These are phyloP conservation scores for Hypsibius dujardini DNA, from an alignment of 1,140 invertebrate genomes.

Conservation along the genomic window DNA sequence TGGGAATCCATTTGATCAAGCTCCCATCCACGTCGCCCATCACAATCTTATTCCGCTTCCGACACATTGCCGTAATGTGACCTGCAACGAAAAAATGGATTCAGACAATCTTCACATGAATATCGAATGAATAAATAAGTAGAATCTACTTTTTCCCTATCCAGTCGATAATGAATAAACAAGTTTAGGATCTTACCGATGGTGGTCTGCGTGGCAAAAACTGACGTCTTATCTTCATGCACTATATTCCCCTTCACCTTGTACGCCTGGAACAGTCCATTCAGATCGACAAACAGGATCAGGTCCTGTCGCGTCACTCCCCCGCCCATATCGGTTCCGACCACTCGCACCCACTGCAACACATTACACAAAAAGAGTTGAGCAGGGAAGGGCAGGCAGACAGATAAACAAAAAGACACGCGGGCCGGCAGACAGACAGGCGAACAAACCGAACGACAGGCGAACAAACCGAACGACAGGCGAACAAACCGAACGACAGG, in stretches of 20 bases:
- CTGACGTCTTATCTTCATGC: background rate
- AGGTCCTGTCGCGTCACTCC: background rate
- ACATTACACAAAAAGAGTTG: background rate
- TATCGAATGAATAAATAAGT: too few relatives aligned
- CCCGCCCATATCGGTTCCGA: background rate
- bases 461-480: too few relatives aligned
- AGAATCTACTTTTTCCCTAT: too few relatives aligned
- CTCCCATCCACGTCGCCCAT: slow-evolving; percentile 44
- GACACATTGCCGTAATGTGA: slow-evolving; percentile 31
- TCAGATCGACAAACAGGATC: background rate
- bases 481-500: too few relatives aligned
- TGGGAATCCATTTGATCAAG: slow-evolving; percentile 38
- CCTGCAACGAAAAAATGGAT: too few relatives aligned
- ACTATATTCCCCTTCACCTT: slow-evolving; percentile 1
- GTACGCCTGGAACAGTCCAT: slow-evolving; percentile 4
- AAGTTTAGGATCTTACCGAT: too few relatives aligned
- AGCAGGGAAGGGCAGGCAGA: too few relatives aligned
- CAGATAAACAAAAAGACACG: too few relatives aligned
- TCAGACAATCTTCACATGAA: too few relatives aligned
- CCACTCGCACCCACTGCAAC: background rate
- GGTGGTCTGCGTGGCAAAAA: background rate
- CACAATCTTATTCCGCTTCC: slow-evolving; percentile 43
- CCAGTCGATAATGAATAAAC: too few relatives aligned
- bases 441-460: too few relatives aligned
- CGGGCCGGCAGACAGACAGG: too few relatives aligned